phyloP scores from a whole-genome alignment of 2,888 invertebrate genomes.

The Drosophila atroscutellata region DNA sequence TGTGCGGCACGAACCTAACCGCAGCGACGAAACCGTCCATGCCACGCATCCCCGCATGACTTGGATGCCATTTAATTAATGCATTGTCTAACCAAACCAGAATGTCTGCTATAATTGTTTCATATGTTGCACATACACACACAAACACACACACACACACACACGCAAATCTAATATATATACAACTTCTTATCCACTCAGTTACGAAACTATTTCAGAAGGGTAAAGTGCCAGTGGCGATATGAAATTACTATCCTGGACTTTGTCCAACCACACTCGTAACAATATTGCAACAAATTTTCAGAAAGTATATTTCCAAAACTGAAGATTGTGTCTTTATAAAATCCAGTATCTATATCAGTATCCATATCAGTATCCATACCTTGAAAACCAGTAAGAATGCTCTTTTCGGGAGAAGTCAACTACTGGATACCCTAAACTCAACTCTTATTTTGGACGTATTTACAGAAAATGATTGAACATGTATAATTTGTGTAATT shows the following conservation, averaged over 20 bases:
- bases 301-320: background rate
- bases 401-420: background rate
- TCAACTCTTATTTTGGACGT: background rate
- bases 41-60: conserved; percentile 31
- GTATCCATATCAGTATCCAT: too few relatives aligned
- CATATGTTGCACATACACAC: conserved; percentile 47
- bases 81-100: conserved; percentile 42
- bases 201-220: background rate
- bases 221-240: background rate
- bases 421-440: background rate
- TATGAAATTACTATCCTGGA: background rate
- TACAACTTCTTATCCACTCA: background rate
- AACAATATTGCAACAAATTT: background rate
- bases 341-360: too few relatives aligned
- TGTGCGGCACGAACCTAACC: conserved; percentile 26
- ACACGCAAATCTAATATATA: background rate
- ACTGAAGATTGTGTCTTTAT: background rate
- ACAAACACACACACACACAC: background rate
- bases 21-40: conserved; percentile 17
- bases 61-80: conserved; percentile 36
- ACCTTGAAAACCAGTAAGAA: background rate
- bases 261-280: background rate
- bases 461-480: background rate
- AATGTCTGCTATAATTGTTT: conserved; percentile 60
- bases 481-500: background rate